Percentiles rank a stretch among this genome's conserved stretches.
These are phyloP conservation scores for Conchocele bisecta DNA, from an alignment of 2,888 invertebrate genomes.

Conservation along the genomic window DNA sequence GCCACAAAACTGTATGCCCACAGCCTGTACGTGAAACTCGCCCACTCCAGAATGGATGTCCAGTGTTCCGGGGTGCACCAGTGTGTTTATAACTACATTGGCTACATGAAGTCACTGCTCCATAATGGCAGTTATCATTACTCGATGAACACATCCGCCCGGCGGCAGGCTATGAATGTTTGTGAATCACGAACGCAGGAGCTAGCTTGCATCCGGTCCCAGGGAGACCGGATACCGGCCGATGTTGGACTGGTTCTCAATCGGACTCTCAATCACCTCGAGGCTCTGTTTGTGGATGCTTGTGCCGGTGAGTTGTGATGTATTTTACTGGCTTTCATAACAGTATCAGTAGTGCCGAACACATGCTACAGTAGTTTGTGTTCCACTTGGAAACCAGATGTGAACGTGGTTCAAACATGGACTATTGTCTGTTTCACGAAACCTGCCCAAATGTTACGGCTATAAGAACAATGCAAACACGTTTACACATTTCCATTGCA, in stretches of 20 bases:
- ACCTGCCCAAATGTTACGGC: too few species aligned
- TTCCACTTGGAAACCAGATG: too few species aligned
- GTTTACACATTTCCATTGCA: too few species aligned
- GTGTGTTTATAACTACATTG: conserved; percentile 24
- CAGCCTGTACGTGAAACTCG: conserved; percentile 2
- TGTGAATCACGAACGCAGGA: too few species aligned
- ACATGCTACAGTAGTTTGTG: too few species aligned
- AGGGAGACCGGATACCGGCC: conserved; percentile 15
- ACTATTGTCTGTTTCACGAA: too few species aligned
- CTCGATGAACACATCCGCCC: too few species aligned
- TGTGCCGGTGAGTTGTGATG: conserved; percentile 1
- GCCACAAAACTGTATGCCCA: conserved; percentile 24
- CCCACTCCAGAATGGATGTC: background rate
- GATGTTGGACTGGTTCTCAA: conserved; percentile 39
- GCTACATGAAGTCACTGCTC: background rate
- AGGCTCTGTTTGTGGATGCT: conserved; percentile 13
- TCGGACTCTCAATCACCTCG: conserved; percentile 7
- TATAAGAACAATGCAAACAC: too few species aligned
- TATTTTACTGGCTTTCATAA: background rate
- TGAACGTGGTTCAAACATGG: too few species aligned
- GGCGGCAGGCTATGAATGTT: too few species aligned
- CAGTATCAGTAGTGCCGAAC: background rate
- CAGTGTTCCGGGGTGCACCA: conserved; percentile 17
- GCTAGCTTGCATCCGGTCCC: conserved; percentile 4
- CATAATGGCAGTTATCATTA: too few species aligned